phyloP scores from a whole-genome alignment of 1,140 invertebrate genomes.

The Fopius arisanus region DNA sequence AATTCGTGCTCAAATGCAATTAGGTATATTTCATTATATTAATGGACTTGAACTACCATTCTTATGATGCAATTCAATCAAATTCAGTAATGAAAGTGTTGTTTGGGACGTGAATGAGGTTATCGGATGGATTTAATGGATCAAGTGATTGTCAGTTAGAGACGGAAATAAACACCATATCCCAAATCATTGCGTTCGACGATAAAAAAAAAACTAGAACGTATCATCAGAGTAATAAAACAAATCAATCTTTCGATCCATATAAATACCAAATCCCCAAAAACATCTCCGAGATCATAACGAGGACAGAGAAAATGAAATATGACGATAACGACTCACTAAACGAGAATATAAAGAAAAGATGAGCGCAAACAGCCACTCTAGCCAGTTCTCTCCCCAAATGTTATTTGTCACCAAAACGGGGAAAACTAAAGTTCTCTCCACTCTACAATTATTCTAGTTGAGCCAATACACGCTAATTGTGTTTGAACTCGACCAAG shows the following conservation, averaged over 20 bases:
- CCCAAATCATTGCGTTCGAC: too few relatives aligned
- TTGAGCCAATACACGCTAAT: constrained; percentile 20
- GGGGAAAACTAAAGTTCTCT: background rate
- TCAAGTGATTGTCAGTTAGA: too few relatives aligned
- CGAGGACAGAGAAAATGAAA: background rate
- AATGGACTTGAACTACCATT: background rate
- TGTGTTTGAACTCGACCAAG: constrained; percentile 37
- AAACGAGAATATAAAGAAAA: constrained; percentile 15
- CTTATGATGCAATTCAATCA: background rate
- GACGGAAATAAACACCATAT: too few relatives aligned
- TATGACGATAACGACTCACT: background rate
- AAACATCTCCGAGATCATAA: background rate
- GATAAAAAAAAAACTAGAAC: too few relatives aligned
- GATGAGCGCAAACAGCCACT: constrained; percentile 24
- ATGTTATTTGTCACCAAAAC: background rate
- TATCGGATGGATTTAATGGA: too few relatives aligned
- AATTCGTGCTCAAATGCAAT: constrained; percentile 13
- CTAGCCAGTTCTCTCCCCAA: constrained; percentile 17
- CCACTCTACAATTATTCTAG: background rate
- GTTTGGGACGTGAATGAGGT: too few relatives aligned
- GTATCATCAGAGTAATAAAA: too few relatives aligned
- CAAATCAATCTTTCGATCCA: too few relatives aligned
- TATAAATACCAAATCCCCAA: too few relatives aligned
- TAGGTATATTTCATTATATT: constrained; percentile 6
- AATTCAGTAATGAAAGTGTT: background rate